Base-by-base conservation (phyloP, 2,888 invertebrate genomes). In the Drosophila flavopinicola region DNA sequence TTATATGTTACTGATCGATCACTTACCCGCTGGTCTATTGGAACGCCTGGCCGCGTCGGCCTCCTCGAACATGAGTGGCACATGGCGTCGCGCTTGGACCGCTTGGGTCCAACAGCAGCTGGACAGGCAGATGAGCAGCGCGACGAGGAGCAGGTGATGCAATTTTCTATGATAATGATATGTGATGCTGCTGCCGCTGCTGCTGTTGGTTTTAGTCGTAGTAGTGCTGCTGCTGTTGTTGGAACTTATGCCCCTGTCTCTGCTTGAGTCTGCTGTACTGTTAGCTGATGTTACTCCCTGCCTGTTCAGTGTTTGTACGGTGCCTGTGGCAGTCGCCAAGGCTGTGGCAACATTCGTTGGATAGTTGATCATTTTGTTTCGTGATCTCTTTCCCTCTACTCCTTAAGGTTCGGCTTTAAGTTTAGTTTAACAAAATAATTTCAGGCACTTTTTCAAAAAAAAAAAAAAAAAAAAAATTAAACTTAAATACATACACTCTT, bases 11-110 rank as follows among this genome's bases (percentile, higher is more conserved):
- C n/a, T n/a, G n/a, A n/a, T n/a, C 6, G n/a, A n/a, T 6, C 6
- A 93, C 94, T 94, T 91, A 94, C 94, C 94, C 91, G 94, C 94
- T 86, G 94, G 93, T 72, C 94, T 92, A 88, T 93, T 93, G 88
- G 93, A 93, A 83, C 94, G 93, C 51, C 94, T 92, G 75, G 93
- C 93, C 75, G 93, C 93, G 90, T 94, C 94, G 86, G 94, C 93
- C 90, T 94, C 94, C 90, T 94, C 94, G 61, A 93, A 92, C 88
- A 94, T 92, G 77, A 93, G 92, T 74, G 94, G 94, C 82, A 94
- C 93, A 89, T 93, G 93, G 85, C 93, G 93, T 83, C 94, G 79
- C 48, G 79, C 88, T 60, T 79, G 71, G 17, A 76, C 87, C 66
- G 71, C 58, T 69, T 66, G 78, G 53, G 58, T 66, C 47, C 41